Evolutionary conservation across 2,888 invertebrate genomes (phyloP), one percentile per base, ranked within the genome.

Genomic region (Tetragonula carbonaria): DNA sequence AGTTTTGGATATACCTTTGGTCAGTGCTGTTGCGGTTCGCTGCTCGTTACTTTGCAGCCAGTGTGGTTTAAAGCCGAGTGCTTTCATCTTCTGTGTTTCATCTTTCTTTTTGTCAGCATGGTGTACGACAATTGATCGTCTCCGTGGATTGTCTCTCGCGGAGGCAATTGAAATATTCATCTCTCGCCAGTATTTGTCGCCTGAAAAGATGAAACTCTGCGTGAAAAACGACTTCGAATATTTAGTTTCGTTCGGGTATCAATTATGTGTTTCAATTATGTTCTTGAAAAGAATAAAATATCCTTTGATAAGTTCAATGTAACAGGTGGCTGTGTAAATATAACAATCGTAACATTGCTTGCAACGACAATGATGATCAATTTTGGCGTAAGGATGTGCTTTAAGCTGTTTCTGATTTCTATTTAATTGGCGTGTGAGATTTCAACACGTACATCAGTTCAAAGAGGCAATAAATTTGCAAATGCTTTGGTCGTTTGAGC

Each of bases 301-400:
- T n/a, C 23, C 51, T 28, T 66, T 16, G n/a, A 65, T 28, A 18
- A 55, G 16, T 53, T 21, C 0, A 62, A 67, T 79, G 72, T 84
- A 84, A 84, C 84, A 84, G 84, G 84, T 84, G 84, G 79, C 84
- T 83, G 68, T 68, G 14, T 28, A 51, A 14, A 38, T 53, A 11
- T 50, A 74, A 21, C 50, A 4, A 33, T 51, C 63, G 33, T 57
- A 51, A 71, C n/a, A 33, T 38, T 8, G 23, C 23, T 63, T 28
- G 8, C n/a, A 33, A 18, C 23, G 45, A 4, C 23, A 66, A 23
- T 76, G 51, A 68, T 33, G 51, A 51, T 66, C 6, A 18, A 23
- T 75, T 72, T 81, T 18, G 23, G 16, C 45, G 1, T 45, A 45
- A 45, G 11, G 8, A 38, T 2, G 8, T 45, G 45, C 16, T 16